Evolutionary conservation across 2,797 vertebrate genomes (phyloP), one percentile per base, ranked within the genome.

Genomic region (Neosilurus hyrtlii): DNA sequence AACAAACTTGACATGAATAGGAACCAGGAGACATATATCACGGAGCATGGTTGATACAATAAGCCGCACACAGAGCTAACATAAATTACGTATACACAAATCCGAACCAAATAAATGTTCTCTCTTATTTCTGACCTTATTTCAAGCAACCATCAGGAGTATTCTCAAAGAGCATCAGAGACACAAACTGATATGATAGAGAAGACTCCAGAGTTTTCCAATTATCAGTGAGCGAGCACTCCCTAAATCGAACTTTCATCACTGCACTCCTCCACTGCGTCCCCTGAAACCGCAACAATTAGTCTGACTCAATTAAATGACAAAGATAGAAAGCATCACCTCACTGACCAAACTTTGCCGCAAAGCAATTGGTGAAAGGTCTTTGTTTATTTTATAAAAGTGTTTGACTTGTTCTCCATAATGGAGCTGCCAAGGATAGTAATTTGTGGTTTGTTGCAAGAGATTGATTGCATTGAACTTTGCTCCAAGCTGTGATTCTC

Each of bases 171-270:
- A 77, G 78, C 73, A 59, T 70, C 57, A 85, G 74, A 78, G 70
- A 78, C 61, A 84, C 67, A 83, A 87, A 88, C 85, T 86, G 30
- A 90, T 88, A 73, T 70, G 24, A 49, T 52, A 76, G 35, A 56
- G 1, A 70, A 79, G 63, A 71, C 11, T 54, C 20, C 54, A 37
- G 61, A 52, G 71, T 84, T 84, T 89, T 79, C 67, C 79, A 26
- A 80, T 82, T 63, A 82, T 80, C 82, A 83, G 62, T 71, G 74
- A 79, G 62, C 86, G 57, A 87, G 82, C 75, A 79, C 75, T 35
- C 61, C 71, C 61, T 22, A 83, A 88, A 83, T 86, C 88, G 65
- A 89, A 88, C 83, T 88, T 83, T 87, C 86, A 62, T 90, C 80
- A 87, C 66, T 83, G 71, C 75, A 73, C 78, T 80, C 57, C 57